Conservation (phyloP, 2,888 invertebrate species). For the Vannuccia rotundouncinata region DNA sequence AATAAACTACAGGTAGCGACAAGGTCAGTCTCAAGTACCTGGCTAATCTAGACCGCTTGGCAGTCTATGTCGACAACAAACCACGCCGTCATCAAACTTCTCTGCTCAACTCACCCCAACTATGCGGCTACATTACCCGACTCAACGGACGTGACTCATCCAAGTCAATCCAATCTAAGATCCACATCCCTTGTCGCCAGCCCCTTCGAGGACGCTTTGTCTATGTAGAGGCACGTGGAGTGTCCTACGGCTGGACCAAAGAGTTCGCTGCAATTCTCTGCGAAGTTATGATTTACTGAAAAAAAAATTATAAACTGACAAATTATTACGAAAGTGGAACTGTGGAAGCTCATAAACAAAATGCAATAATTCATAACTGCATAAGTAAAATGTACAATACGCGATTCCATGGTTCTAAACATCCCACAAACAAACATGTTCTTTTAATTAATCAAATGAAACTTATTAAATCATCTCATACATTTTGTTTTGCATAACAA, state of each 20-base stretch:
- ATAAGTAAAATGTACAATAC: too few species aligned
- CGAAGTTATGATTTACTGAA: conserved; percentile 59
- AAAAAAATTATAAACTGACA: too few species aligned
- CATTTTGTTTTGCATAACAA: too few species aligned
- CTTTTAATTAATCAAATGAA: too few species aligned
- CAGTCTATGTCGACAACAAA: conserved; percentile 58
- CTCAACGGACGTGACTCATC: conserved; percentile 59
- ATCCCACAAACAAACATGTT: too few species aligned
- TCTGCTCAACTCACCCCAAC: neutral
- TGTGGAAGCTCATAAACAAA: too few species aligned
- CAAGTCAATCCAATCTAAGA: conserved; percentile 54
- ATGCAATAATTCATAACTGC: too few species aligned
- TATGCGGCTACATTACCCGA: conserved; percentile 58
- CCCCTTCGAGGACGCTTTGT: conserved; percentile 58
- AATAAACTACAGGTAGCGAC: too few species aligned
- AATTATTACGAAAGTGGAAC: too few species aligned
- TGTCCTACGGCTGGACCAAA: conserved; percentile 58
- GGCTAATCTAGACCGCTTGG: conserved; percentile 58
- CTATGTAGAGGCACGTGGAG: conserved; percentile 59
- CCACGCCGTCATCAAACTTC: conserved; percentile 43
- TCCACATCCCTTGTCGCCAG: conserved; percentile 58
- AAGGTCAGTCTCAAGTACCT: conserved; percentile 48
- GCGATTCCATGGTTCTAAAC: too few species aligned
- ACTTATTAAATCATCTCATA: too few species aligned
- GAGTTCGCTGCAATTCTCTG: conserved; percentile 60